phyloP scores from a whole-genome alignment of 2,797 vertebrate species.

The Apodemus agrarius region DNA sequence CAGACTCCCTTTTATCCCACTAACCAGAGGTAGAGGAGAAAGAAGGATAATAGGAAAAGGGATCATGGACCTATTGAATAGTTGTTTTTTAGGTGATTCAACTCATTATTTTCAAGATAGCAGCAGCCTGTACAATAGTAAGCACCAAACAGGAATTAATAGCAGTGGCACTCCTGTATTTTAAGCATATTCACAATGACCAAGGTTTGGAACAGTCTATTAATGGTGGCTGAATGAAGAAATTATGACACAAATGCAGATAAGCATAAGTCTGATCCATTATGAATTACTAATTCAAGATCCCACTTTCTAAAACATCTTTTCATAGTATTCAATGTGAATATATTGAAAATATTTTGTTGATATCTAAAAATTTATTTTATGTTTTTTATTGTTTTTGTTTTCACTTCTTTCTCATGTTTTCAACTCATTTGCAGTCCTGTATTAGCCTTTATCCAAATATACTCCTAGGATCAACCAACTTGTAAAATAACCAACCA shows the following conservation, averaged over 20 bases:
- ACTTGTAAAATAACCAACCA: constrained; percentile 6
- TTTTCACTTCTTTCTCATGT: neutral
- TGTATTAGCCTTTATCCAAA: neutral
- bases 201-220: neutral
- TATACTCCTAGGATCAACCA: neutral
- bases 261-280: neutral
- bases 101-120: neutral
- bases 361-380: neutral
- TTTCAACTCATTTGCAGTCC: neutral
- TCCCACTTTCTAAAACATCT: neutral
- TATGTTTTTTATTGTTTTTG: neutral
- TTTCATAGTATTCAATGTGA: neutral
- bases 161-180: neutral
- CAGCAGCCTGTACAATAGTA: neutral
- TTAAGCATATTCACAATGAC: neutral
- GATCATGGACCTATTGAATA: neutral
- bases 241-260: neutral
- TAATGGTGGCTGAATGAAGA: neutral
- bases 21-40: neutral
- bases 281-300: neutral
- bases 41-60: neutral
- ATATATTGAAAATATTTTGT: neutral
- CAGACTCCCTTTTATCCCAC: neutral
- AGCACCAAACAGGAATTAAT: neutral
- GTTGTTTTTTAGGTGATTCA: neutral